These are phyloP conservation scores for Malacoraja senta DNA, from an alignment of 2,797 vertebrate species.

Conservation along the genomic window DNA sequence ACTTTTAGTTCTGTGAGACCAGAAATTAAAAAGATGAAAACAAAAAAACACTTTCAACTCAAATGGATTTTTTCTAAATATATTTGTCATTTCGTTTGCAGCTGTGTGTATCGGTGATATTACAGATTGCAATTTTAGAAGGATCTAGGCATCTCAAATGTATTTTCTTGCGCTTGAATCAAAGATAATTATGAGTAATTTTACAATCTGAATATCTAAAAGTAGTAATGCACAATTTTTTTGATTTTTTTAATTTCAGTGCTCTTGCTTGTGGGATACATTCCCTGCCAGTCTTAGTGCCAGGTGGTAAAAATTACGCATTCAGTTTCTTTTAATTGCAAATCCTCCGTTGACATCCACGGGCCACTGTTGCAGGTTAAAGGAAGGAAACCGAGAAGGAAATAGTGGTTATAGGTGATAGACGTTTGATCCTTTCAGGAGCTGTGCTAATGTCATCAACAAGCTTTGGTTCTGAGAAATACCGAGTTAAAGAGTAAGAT, in stretches of 20 bases:
- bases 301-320: background rate
- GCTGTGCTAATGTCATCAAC: background rate
- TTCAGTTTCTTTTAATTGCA: background rate
- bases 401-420: background rate
- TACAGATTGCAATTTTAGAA: background rate
- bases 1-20: constrained; percentile 10
- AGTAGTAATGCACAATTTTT: background rate
- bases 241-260: constrained; percentile 14
- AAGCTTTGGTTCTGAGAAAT: background rate
- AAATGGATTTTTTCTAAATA: constrained; percentile 9
- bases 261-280: background rate
- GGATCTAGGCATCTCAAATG: background rate
- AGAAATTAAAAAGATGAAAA: background rate
- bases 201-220: constrained; percentile 29
- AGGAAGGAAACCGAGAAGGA: background rate
- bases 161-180: constrained; percentile 6
- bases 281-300: background rate
- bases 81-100: background rate
- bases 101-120: background rate
- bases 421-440: background rate
- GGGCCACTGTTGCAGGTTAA: background rate
- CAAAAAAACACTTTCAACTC: background rate
- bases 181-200: constrained; percentile 24
- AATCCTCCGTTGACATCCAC: background rate
- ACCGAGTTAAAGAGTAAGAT: background rate